Base-by-base conservation (phyloP, 37 sponge, comb jelly and placozoan species). In the Hormiphora californensis region DNA sequence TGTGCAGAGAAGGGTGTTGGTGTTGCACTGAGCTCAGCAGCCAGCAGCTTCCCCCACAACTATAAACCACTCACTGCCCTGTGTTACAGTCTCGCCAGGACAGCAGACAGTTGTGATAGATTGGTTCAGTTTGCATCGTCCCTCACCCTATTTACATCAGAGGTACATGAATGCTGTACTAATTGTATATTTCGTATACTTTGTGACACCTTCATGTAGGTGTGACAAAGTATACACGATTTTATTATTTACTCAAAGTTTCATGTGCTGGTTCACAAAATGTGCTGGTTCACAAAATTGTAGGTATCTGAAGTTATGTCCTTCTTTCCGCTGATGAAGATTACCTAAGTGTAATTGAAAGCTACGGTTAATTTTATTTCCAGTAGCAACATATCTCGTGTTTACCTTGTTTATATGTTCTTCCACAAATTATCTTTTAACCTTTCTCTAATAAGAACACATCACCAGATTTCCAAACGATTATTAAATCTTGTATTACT, bases 1-100 rank as follows among this genome's bases (percentile, higher is more conserved):
- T 73, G 81, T 41, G 81, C 81, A 4, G 81, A 73, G 23, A 73
- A 73, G 46, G 81, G 81, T 40, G 81, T 73, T 1, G 81, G 81
- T 15, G 81, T 73, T 5, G 81, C 43, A 5, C 81, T 73, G 46
- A 73, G 81, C 25, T 73, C 81, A 12, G 81, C 81, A 1, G 81
- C 81, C 27, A 73, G 81, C 44, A 73, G 46, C 2, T 73, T 73
- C 81, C 81, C 81, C 2, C 81, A 73, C 22, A 43, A 43, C 46
- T 73, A 73, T 30, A 27, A 32, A 9, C 81, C 81, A 21, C 81
- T 73, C 36, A 73, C 81, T 28, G 43, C 46, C 43, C 40, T 73
- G 4, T 73, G 81, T 28, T 73, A 73, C 25, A 73, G 81, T 41
- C 25, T 73, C 27, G 81, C 81, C 21, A 32, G 17, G 5, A 73